Evolutionary conservation across 2,797 vertebrate genomes (phyloP).

Genomic region (Enteromius trimaculatus): DNA sequence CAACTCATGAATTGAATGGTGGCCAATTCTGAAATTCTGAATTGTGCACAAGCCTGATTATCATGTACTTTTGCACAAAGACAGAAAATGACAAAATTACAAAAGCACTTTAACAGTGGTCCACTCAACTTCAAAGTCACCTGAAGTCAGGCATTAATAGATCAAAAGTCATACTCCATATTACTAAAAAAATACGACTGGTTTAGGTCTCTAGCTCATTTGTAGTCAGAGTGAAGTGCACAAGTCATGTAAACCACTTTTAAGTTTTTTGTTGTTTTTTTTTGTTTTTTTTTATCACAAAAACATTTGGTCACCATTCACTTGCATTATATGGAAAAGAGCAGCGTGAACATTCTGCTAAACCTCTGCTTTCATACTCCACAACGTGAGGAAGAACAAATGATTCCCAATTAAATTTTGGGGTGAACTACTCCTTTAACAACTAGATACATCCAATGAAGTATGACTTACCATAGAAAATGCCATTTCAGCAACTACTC

Average conservation of each 20-base stretch:
- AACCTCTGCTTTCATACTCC: not conserved
- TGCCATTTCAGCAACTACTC: not conserved
- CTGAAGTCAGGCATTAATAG: not conserved
- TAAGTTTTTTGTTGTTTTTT: no score
- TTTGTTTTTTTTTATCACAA: not conserved
- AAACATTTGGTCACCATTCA: not conserved
- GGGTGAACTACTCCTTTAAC: not conserved
- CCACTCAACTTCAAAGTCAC: not conserved
- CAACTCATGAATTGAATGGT: no score
- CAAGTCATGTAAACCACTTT: not conserved
- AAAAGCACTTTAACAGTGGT: constrained; percentile 2
- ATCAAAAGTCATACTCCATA: not conserved
- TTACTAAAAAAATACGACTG: no score
- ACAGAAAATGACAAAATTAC: not conserved
- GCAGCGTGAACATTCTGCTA: not conserved
- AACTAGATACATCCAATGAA: not conserved
- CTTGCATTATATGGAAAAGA: not conserved
- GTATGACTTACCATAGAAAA: not conserved
- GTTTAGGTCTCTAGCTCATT: not conserved
- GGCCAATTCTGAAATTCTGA: no score
- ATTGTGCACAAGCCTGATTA: no score
- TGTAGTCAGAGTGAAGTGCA: not conserved
- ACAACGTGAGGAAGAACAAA: not conserved
- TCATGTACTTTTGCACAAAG: not conserved
- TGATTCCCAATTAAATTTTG: not conserved